These are phyloP conservation scores for Rhynchotus rufescens DNA, from an alignment of 2,797 vertebrate genomes.

Conservation along the genomic window DNA sequence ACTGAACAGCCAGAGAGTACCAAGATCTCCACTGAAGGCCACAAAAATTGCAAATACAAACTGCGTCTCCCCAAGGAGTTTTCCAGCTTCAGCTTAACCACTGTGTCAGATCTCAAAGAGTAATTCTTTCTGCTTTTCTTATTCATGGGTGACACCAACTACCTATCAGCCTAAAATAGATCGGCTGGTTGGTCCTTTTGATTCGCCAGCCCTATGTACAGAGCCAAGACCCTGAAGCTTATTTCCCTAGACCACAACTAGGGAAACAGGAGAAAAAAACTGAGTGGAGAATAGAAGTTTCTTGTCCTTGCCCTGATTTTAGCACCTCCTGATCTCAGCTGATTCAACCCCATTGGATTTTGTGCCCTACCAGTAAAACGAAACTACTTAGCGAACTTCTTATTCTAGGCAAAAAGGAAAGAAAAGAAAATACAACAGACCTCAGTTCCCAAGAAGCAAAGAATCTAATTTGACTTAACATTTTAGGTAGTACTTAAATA, in stretches of 20 bases:
- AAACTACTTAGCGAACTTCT: background rate
- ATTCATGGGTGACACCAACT: background rate
- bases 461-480: background rate
- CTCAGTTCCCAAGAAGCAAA: background rate
- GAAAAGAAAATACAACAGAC: background rate
- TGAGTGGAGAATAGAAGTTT: background rate
- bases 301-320: background rate
- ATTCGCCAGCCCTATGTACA: background rate
- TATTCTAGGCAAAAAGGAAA: background rate
- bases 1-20: rapidly evolving
- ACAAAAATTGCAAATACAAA: background rate
- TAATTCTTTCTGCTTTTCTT: background rate
- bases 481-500: background rate
- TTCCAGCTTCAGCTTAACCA: background rate
- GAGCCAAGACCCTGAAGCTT: background rate
- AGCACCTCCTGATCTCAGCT: background rate
- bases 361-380: rapidly evolving
- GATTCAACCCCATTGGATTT: background rate
- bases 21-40: background rate
- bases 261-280: background rate
- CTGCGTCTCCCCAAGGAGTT: background rate
- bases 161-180: background rate
- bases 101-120: background rate
- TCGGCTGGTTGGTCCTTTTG: background rate
- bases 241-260: background rate